These are phyloP conservation scores for Tachystola acroxantha DNA, from an alignment of 2,888 invertebrate genomes.

Conservation along the genomic window DNA sequence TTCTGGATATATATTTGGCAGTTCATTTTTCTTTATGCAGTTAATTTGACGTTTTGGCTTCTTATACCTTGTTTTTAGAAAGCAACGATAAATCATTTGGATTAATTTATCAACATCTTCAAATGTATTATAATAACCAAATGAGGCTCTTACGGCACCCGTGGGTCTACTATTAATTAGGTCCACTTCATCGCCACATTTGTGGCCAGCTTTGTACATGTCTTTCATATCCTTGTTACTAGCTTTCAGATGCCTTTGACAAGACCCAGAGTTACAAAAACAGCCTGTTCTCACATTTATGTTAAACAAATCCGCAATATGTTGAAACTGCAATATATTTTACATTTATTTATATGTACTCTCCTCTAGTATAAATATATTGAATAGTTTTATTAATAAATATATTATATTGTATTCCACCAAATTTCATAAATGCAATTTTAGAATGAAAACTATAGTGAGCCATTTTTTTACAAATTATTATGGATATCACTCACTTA, in stretches of 20 bases:
- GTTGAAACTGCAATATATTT: slow-evolving; percentile 85
- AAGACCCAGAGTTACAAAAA: slow-evolving; percentile 97
- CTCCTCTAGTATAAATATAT: too few relatives aligned
- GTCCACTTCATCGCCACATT: slow-evolving; percentile 94
- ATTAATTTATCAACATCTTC: slow-evolving; percentile 85
- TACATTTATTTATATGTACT: too few relatives aligned
- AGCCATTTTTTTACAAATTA: too few relatives aligned
- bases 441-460: too few relatives aligned
- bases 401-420: too few relatives aligned
- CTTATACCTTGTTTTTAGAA: slow-evolving; percentile 66
- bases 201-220: slow-evolving; percentile 92
- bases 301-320: slow-evolving; percentile 91
- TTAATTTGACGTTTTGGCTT: slow-evolving; percentile 44
- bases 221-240: slow-evolving; percentile 83
- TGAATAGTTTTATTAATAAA: too few relatives aligned
- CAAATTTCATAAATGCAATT: too few relatives aligned
- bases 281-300: slow-evolving; percentile 95
- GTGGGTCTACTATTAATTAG: slow-evolving; percentile 92
- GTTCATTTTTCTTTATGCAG: slow-evolving; percentile 17
- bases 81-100: slow-evolving; percentile 86
- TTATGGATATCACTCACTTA: too few relatives aligned
- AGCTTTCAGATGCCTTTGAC: slow-evolving; percentile 87
- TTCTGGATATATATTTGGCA: slow-evolving; percentile 14
- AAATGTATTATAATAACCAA: slow-evolving; percentile 92
- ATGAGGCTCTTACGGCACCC: slow-evolving; percentile 94